Conservation (phyloP, 2,797 vertebrate genomes). For the Falco berigora region DNA sequence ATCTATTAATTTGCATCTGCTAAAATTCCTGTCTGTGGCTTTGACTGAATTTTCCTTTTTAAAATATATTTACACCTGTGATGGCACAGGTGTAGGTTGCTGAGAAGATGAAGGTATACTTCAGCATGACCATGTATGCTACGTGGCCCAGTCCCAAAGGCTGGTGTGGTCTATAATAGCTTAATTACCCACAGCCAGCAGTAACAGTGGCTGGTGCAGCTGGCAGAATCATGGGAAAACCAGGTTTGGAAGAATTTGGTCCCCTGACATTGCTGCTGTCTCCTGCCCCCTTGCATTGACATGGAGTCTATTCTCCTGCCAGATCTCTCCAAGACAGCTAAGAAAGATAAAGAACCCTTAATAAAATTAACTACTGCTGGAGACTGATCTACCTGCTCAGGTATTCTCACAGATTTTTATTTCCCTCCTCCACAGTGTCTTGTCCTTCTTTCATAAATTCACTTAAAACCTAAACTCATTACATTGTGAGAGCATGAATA, state of each 20-base stretch:
- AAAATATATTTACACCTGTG: not conserved
- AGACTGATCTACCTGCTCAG: rapidly evolving
- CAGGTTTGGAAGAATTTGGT: not conserved
- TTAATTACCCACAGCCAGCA: not conserved
- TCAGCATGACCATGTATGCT: rapidly evolving
- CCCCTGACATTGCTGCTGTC: not conserved
- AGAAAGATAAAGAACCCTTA: not conserved
- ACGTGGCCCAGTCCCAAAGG: not conserved
- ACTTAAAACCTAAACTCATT: not conserved
- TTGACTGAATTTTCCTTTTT: not conserved
- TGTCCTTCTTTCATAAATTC: not conserved
- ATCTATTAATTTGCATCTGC: not conserved
- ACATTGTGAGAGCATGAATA: not conserved
- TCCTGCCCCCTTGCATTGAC: not conserved
- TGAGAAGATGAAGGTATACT: not conserved
- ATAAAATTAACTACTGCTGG: not conserved
- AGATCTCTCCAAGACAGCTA: not conserved
- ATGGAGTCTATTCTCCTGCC: not conserved
- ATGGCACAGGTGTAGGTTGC: not conserved
- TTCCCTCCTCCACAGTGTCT: not conserved
- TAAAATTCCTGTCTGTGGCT: not conserved
- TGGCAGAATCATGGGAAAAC: not conserved
- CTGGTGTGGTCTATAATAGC: not conserved
- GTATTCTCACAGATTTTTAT: not conserved
- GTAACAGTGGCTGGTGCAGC: not conserved